phyloP scores from a whole-genome alignment of 2,113 vertebrate genomes.

The Butastur rufipennis region DNA sequence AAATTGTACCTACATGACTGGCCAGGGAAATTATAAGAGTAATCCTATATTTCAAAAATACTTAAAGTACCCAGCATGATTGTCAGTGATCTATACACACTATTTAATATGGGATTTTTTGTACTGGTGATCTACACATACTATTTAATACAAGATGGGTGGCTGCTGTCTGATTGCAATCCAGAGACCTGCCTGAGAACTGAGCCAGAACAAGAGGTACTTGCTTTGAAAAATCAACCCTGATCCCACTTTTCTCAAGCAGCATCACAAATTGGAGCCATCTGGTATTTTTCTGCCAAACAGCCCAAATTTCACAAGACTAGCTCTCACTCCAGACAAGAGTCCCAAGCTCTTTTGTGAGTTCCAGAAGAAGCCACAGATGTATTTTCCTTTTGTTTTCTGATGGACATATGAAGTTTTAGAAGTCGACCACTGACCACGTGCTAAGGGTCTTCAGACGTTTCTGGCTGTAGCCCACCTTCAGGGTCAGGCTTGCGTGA shows the following conservation, averaged over 20 bases:
- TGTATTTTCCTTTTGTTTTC: background rate
- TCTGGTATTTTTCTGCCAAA: background rate
- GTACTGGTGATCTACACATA: background rate
- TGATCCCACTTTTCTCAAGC: background rate
- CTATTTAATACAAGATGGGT: rapidly evolving
- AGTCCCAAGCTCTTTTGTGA: background rate
- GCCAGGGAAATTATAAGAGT: background rate
- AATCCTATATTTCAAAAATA: background rate
- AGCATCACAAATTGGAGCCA: background rate
- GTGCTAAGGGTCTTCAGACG: background rate
- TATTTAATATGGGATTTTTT: background rate
- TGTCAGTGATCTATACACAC: background rate
- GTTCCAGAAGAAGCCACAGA: background rate
- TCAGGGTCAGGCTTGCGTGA: background rate
- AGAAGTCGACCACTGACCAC: background rate
- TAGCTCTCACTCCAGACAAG: background rate
- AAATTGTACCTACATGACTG: background rate
- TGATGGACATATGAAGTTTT: background rate
- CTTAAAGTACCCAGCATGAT: background rate
- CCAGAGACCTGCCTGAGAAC: background rate
- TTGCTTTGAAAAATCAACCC: background rate
- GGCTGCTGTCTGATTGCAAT: background rate
- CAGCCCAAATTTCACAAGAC: background rate
- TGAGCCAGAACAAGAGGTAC: background rate
- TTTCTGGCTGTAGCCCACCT: background rate